A percentile compares a stretch with the other conserved stretches of the same genome.
phyloP scores from a whole-genome alignment of 30 jellyfish, hydroid and myxozoan genomes.

The Aurelia sp. region DNA sequence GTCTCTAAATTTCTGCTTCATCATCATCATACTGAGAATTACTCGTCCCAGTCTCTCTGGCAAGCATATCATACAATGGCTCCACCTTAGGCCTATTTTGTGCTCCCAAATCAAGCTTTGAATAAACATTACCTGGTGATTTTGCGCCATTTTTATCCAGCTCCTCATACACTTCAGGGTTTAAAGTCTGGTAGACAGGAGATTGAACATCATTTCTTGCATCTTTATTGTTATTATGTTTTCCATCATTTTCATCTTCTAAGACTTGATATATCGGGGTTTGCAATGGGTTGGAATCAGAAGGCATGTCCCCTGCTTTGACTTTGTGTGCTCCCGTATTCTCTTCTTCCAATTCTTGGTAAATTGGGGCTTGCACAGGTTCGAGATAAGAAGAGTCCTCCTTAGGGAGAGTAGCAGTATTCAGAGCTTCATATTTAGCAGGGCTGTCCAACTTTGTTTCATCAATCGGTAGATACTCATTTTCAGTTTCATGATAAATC shows the following conservation, averaged over 20 bases:
- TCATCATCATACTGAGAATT: not conserved
- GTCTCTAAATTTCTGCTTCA: not conserved
- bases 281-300: not conserved
- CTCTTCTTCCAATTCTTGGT: not conserved
- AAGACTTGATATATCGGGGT: conserved; percentile 19
- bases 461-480: conserved; percentile 1
- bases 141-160: too few species aligned
- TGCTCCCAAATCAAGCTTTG: too few species aligned
- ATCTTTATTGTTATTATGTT: too few species aligned
- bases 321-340: not conserved
- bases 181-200: too few species aligned
- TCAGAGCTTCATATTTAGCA: not conserved
- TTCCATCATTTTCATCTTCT: not conserved
- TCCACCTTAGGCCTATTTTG: too few species aligned
- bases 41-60: not conserved
- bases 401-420: not conserved
- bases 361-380: conserved; percentile 1
- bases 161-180: too few species aligned
- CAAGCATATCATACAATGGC: not conserved
- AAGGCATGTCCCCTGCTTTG: too few species aligned
- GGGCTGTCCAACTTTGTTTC: not conserved
- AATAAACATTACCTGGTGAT: too few species aligned
- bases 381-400: not conserved
- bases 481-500: conserved; percentile 11
- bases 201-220: too few species aligned